phyloP scores from a whole-genome alignment of 1,140 invertebrate species.

The Lutraria rhynchaena region DNA sequence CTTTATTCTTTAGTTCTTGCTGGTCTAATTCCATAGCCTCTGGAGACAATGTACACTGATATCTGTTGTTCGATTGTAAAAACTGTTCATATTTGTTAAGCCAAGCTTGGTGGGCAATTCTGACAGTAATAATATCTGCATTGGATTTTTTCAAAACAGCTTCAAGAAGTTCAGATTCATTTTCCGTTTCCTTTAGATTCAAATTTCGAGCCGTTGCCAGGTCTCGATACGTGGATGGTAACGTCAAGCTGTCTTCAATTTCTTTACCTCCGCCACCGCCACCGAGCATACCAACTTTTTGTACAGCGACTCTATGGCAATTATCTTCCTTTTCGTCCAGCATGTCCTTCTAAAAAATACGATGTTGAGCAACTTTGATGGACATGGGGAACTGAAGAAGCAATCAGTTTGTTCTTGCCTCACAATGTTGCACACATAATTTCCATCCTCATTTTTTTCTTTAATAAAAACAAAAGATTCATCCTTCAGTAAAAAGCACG shows the following conservation, averaged over 20 bases:
- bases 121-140: neutral
- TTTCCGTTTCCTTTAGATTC: too few species aligned
- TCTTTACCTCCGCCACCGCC: too few species aligned
- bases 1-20: neutral
- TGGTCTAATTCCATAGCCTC: constrained; percentile 2
- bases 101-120: neutral
- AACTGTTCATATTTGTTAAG: constrained; percentile 14
- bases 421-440: too few species aligned
- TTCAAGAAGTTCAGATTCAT: too few species aligned
- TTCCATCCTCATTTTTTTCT: too few species aligned
- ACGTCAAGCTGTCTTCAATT: too few species aligned
- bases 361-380: constrained; percentile 44
- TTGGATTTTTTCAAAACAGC: too few species aligned
- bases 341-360: neutral
- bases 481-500: constrained; percentile 42
- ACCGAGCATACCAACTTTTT: constrained; percentile 34
- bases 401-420: too few species aligned
- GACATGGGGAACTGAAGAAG: too few species aligned
- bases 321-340: too few species aligned
- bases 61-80: neutral
- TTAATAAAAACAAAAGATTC: constrained; percentile 14
- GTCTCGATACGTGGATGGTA: too few species aligned
- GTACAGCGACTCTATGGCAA: neutral
- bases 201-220: too few species aligned
- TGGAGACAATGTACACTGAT: constrained; percentile 2